Percentiles rank a stretch among this genome's conserved stretches.
Evolutionary conservation across 2,113 vertebrate species (phyloP).

Genomic region (Brachyhypopomus gauderio): DNA sequence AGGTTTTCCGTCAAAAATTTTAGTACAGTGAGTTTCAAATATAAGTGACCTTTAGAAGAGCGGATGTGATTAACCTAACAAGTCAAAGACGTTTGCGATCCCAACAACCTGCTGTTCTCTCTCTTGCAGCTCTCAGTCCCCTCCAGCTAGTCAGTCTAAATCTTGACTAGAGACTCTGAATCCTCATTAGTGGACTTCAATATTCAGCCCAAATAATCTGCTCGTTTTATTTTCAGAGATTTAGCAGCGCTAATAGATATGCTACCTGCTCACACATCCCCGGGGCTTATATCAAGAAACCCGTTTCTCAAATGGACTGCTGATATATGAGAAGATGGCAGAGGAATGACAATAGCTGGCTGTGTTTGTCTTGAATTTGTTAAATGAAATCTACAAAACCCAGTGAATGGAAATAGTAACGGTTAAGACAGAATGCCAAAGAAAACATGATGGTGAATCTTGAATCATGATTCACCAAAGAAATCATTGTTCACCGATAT

Average conservation of each 20-base stretch:
- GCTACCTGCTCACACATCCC: background rate
- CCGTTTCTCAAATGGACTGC: background rate
- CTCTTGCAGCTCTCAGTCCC: too few species aligned
- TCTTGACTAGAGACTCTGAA: background rate
- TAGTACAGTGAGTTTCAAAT: slow-evolving; percentile 8
- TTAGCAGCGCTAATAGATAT: background rate
- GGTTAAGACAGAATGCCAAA: slow-evolving; percentile 53
- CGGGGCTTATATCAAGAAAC: too few species aligned
- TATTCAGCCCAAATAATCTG: background rate
- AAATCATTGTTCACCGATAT: slow-evolving; percentile 37
- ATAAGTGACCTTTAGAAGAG: slow-evolving; percentile 45
- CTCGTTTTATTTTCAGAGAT: background rate
- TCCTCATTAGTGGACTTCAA: background rate
- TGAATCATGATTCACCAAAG: slow-evolving; percentile 41
- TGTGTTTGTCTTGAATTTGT: background rate
- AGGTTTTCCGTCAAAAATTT: background rate
- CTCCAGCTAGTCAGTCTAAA: background rate
- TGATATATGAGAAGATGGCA: too few species aligned
- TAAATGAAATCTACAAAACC: background rate
- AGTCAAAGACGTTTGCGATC: too few species aligned
- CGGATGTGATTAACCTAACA: slow-evolving; percentile 10
- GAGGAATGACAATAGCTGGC: too few species aligned
- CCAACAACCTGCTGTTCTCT: too few species aligned
- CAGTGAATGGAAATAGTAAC: background rate
- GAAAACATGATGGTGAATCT: slow-evolving; percentile 40